Evolutionary conservation across 2,113 vertebrate genomes (phyloP).

Genomic region (Mixornis gularis): DNA sequence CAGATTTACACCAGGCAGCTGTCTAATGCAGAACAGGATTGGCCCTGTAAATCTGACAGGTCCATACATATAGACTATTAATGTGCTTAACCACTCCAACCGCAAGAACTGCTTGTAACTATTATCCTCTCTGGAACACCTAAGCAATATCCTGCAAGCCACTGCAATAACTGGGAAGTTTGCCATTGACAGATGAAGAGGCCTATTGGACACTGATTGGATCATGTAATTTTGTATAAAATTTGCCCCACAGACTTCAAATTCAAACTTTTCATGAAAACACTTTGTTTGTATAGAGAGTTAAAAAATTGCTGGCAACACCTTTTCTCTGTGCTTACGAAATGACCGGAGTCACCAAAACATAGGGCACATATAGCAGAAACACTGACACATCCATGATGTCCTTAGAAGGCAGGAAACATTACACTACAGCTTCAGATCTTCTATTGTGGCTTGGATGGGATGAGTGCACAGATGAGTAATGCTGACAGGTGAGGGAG

Average conservation of each 20-base stretch:
- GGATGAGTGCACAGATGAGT: background rate
- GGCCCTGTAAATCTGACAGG: background rate
- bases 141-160: background rate
- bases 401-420: background rate
- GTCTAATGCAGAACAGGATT: background rate
- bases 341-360: background rate
- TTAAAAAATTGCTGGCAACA: background rate
- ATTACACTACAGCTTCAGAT: background rate
- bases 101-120: background rate
- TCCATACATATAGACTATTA: background rate
- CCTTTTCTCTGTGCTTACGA: background rate
- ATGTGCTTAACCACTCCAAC: background rate
- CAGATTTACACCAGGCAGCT: background rate
- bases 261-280: background rate
- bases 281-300: background rate
- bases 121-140: background rate
- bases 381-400: background rate
- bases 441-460: background rate
- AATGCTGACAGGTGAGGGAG: fast-evolving
- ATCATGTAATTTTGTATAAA: background rate
- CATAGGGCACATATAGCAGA: fast-evolving
- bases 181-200: background rate
- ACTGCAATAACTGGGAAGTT: background rate
- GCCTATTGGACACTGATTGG: background rate
- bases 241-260: background rate